Evolutionary conservation across 2,888 invertebrate species (phyloP).

Genomic region (Drosophila pegasa): DNA sequence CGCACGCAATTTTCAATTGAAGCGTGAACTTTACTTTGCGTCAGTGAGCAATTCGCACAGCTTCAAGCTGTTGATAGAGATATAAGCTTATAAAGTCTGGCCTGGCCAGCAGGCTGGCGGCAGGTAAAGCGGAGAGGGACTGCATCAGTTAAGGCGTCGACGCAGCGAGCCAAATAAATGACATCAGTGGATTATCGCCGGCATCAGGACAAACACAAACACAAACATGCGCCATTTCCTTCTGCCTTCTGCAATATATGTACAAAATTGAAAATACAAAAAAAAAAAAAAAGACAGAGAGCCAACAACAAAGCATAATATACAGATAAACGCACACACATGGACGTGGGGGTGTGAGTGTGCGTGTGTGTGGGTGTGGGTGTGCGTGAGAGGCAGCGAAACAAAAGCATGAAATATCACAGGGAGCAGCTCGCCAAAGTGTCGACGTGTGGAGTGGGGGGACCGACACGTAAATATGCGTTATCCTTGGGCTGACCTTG

Average conservation of each 20-base stretch:
- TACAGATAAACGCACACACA: constrained; percentile 39
- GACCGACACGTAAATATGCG: constrained; percentile 70
- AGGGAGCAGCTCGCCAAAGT: constrained; percentile 50
- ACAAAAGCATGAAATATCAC: constrained; percentile 74
- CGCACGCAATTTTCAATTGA: constrained; percentile 73
- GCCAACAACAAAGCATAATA: constrained; percentile 35
- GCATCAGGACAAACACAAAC: constrained; percentile 56
- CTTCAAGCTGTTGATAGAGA: constrained; percentile 71
- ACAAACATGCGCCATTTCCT: constrained; percentile 67
- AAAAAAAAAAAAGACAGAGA: constrained; percentile 48
- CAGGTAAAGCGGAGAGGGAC: constrained; percentile 17
- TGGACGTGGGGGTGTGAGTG: constrained; percentile 13
- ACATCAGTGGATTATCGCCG: constrained; percentile 78
- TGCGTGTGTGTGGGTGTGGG: constrained; percentile 24
- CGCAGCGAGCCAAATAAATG: constrained; percentile 71
- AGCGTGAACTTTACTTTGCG: constrained; percentile 76
- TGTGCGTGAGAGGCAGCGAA: constrained; percentile 46
- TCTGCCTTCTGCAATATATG: constrained; percentile 54
- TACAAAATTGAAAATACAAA: constrained; percentile 63
- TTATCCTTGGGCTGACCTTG: constrained; percentile 82
- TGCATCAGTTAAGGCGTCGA: constrained; percentile 30
- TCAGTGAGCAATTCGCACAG: constrained; percentile 70
- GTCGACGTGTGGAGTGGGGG: constrained; percentile 41
- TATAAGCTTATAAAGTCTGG: constrained; percentile 50
- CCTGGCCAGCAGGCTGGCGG: constrained; percentile 8